Evolutionary conservation across 1,140 invertebrate genomes (phyloP).

Genomic region (Adelges cooleyi): DNA sequence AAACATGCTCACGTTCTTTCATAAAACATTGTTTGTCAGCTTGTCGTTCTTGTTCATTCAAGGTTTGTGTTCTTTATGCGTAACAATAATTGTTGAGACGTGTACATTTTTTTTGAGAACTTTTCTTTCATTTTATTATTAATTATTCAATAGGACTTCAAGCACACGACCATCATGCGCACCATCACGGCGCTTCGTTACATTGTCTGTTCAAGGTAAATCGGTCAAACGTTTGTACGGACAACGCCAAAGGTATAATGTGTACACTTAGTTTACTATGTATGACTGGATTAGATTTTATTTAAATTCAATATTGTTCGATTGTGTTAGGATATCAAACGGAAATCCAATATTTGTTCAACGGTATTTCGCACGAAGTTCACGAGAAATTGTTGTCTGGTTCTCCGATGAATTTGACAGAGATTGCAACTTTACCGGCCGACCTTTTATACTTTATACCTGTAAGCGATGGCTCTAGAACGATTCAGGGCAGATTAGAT

Average conservation of each 20-base stretch:
- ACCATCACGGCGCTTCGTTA: neutral
- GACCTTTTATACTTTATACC: slow-evolving; percentile 5
- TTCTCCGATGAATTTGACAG: neutral
- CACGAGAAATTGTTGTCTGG: neutral
- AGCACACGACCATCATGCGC: neutral
- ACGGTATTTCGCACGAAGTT: neutral
- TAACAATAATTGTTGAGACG: too few relatives aligned
- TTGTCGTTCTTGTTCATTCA: too few relatives aligned
- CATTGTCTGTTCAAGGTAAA: neutral
- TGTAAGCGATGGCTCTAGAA: neutral
- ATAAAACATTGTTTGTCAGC: too few relatives aligned
- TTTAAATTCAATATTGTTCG: neutral
- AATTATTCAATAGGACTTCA: neutral
- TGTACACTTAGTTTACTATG: neutral
- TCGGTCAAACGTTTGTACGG: neutral
- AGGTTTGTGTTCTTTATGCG: too few relatives aligned
- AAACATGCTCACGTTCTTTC: too few relatives aligned
- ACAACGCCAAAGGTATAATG: neutral
- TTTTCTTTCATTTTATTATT: too few relatives aligned
- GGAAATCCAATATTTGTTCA: neutral
- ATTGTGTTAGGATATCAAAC: neutral
- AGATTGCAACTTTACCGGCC: neutral
- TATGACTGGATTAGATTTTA: neutral
- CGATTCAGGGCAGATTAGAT: too few relatives aligned
- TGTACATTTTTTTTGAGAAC: too few relatives aligned